Evolutionary conservation across 2,113 vertebrate species (phyloP).

Genomic region (Ailuropoda melanoleuca): DNA sequence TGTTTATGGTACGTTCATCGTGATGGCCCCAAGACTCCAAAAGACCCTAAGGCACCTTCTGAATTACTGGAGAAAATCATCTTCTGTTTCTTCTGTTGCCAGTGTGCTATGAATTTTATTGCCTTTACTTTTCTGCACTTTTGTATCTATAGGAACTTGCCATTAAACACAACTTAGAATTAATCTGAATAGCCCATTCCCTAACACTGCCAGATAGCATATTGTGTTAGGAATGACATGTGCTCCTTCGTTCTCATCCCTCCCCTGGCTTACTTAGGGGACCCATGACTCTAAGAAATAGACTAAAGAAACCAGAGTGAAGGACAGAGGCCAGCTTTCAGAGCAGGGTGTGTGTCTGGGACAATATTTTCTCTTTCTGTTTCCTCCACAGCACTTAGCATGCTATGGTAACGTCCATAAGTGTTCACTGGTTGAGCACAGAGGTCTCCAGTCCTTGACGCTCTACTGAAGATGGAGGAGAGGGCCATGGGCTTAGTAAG

Average conservation of each 20-base stretch:
- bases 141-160: not conserved
- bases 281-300: slow-evolving; percentile 7
- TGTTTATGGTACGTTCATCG: not conserved
- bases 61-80: slow-evolving; percentile 16
- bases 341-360: not conserved
- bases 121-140: not conserved
- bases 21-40: not conserved
- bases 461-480: not conserved
- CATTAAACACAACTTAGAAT: slow-evolving; percentile 23
- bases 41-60: not conserved
- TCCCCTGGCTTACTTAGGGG: not conserved
- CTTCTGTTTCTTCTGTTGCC: not conserved
- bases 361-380: slow-evolving; percentile 29
- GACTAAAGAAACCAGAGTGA: slow-evolving; percentile 22
- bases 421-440: not conserved
- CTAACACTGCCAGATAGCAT: not conserved
- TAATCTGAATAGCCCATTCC: slow-evolving; percentile 8
- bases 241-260: not conserved
- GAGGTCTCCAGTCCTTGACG: not conserved
- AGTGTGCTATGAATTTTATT: not conserved
- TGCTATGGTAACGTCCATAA: not conserved
- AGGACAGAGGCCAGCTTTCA: slow-evolving; percentile 29
- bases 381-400: not conserved
- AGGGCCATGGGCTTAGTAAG: not conserved
- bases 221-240: not conserved